phyloP scores from a whole-genome alignment of 2,797 vertebrate genomes.

The Limosa lapponica region DNA sequence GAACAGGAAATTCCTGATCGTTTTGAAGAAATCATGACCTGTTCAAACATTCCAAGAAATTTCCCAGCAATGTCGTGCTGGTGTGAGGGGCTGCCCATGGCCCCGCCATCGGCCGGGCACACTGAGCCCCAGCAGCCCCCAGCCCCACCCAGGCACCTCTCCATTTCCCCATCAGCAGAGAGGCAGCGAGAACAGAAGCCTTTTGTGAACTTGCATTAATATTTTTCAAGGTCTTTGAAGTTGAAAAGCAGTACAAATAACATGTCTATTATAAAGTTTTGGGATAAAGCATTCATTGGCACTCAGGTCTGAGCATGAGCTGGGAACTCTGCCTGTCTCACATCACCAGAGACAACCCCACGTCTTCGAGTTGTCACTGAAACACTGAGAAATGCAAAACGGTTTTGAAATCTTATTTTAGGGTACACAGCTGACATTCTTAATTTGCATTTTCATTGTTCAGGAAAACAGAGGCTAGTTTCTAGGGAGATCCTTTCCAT shows the following conservation, averaged over 20 bases:
- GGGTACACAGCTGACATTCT: conserved; percentile 24
- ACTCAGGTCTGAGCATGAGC: conserved; percentile 9
- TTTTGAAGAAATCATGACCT: background rate
- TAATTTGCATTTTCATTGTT: conserved; percentile 34
- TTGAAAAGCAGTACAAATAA: conserved; percentile 48
- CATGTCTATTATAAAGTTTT: background rate
- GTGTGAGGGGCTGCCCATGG: background rate
- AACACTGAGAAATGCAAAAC: conserved; percentile 33
- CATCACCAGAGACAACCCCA: conserved; percentile 13
- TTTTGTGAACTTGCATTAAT: conserved; percentile 32
- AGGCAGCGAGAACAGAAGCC: background rate
- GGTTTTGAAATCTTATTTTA: conserved; percentile 49
- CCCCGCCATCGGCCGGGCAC: rapidly evolving
- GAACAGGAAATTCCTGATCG: background rate
- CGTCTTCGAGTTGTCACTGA: conserved; percentile 27
- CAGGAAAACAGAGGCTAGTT: conserved; percentile 4
- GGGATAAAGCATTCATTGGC: background rate
- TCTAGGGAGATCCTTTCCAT: background rate
- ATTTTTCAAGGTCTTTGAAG: conserved; percentile 47
- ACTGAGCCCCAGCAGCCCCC: background rate
- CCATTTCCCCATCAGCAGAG: background rate
- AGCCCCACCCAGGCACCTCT: background rate
- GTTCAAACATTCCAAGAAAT: background rate
- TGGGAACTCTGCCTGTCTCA: conserved; percentile 31
- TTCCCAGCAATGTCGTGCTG: background rate